Base-by-base conservation (phyloP, 2,888 invertebrate genomes). In the Caenorhabditis japonica region DNA sequence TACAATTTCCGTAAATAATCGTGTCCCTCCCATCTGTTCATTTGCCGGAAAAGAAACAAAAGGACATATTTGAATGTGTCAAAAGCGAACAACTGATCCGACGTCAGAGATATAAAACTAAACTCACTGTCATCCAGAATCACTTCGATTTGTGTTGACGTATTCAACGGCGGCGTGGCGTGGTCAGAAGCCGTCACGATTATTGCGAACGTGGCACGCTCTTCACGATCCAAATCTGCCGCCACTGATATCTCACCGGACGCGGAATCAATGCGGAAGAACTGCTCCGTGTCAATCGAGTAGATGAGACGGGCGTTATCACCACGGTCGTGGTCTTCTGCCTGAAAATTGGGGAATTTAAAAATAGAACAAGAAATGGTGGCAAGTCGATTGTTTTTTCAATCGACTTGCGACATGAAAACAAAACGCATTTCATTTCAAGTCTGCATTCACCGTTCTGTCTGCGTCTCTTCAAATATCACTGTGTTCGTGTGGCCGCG, bases 81-180 rank as follows among this genome's bases (percentile, higher is more conserved):
- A 68, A 58, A 58, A 25, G n/a, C n/a, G n/a, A n/a, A n/a, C 38
- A 43, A 62, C 39, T 39, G 62, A 69, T 69, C 59, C 68, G 68
- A 59, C 59, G 39, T 58, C 41, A 39, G 68, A 69, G 68, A 69
- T 68, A 59, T 60, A 19, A 49, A 44, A 46, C 30, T 66, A 56
- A 53, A 75, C 83, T 72, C 58, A 86, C 86, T 94, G 88, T 99
- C 99, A 0, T 93, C 93, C 0, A 99, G 92, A 0, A 94, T 93
- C 80, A 99, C 94, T 88, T 97, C 95, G 0, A 99, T 93, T 85
- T 95, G 95, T 0, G 97, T 96, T 0, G 94, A 95, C 86, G 97
- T 96, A 1, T 94, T 93, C 15, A 95, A 89, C 0, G 94, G 82
- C 0, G 96, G 96, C 38, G 92, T 91, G 0, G 97, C 97, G 1